Evolutionary conservation across 2,113 vertebrate species (phyloP), one percentile per base, ranked within the genome.

Genomic region (Ctenomys sociabilis): DNA sequence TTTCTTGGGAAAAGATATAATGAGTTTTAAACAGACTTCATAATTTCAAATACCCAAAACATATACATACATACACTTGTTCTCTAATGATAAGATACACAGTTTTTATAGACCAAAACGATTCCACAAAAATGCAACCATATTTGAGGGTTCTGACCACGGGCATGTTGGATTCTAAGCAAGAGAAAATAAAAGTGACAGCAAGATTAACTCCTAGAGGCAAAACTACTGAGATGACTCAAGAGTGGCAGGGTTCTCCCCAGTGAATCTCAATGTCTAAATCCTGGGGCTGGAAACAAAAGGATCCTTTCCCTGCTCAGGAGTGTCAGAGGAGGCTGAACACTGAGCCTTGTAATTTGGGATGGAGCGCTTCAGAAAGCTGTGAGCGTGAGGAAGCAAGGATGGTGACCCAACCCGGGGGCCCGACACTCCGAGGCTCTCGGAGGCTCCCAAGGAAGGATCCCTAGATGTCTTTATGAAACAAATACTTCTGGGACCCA

Each of bases 301-400:
- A 35, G 30, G 49, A 13, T 22, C 37, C 5, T 5, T 8, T 3
- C 5, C 5, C 1, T 24, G 4, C 21, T 1, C 40, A 10, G 0
- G 5, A 11, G 0, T 40, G 3, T 75, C n/a, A 81, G 59, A 77
- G 4, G 57, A 59, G 30, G 1, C 11, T 86, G 5, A 78, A 52
- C 40, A 61, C 66, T 49, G 61, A 2, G 16, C 49, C 32, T 49
- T 66, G 21, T 22, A 66, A 22, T 32, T 66, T 66, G 45, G 30
- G 73, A 45, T 32, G 37, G 12, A 7, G 2, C 22, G 16, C 43
- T 28, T 17, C 0, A 88, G 54, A n/a, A 75, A 96, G 45, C 87
- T 57, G 30, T 17, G 73, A 13, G 80, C 17, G 3, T 66, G n/a
- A 90, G 82, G 64, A 82, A 66, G 54, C 22, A 17, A 35, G 40